A percentile compares a stretch with the other conserved stretches of the same genome.
Conservation (phyloP, 37 sponge, comb jelly and placozoan genomes). For the Beroe ovata region DNA sequence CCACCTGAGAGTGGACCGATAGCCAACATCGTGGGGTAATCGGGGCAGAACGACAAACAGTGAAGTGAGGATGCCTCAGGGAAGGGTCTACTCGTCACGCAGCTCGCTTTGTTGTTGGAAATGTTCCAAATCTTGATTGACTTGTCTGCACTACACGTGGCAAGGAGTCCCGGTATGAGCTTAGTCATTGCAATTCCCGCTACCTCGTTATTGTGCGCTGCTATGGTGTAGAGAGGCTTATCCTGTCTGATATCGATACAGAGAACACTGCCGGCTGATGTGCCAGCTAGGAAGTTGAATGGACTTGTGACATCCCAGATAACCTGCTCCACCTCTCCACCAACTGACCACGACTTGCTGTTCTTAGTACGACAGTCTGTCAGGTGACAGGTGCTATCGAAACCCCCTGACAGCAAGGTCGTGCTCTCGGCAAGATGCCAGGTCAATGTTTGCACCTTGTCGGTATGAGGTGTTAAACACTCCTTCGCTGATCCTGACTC, state of each 20-base stretch:
- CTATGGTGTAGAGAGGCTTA: conserved; percentile 73
- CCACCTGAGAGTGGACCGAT: conserved; percentile 23
- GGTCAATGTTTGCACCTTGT: conserved; percentile 67
- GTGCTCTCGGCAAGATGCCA: conserved; percentile 69
- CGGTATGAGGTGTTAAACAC: neutral
- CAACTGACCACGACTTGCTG: conserved; percentile 75
- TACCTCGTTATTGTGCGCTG: conserved; percentile 81
- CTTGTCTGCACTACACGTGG: conserved; percentile 80
- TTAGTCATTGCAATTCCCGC: conserved; percentile 83
- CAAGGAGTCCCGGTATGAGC: conserved; percentile 86
- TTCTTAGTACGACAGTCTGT: conserved; percentile 55
- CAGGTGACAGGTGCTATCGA: conserved; percentile 61
- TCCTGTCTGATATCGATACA: conserved; percentile 71
- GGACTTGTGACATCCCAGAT: conserved; percentile 88
- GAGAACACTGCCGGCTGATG: conserved; percentile 72
- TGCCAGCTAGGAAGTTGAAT: conserved; percentile 76
- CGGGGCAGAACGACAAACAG: conserved; percentile 25
- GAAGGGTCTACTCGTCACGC: conserved; percentile 20
- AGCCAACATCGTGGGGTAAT: conserved; percentile 45
- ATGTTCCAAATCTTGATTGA: conserved; percentile 96
- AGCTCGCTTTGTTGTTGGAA: conserved; percentile 21
- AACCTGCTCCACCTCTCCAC: conserved; percentile 88
- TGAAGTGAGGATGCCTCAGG: conserved; percentile 12
- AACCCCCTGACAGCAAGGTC: conserved; percentile 56
- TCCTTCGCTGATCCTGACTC: conserved; percentile 57